phyloP scores from a whole-genome alignment of 1,140 invertebrate species.

The Eueides isabella region DNA sequence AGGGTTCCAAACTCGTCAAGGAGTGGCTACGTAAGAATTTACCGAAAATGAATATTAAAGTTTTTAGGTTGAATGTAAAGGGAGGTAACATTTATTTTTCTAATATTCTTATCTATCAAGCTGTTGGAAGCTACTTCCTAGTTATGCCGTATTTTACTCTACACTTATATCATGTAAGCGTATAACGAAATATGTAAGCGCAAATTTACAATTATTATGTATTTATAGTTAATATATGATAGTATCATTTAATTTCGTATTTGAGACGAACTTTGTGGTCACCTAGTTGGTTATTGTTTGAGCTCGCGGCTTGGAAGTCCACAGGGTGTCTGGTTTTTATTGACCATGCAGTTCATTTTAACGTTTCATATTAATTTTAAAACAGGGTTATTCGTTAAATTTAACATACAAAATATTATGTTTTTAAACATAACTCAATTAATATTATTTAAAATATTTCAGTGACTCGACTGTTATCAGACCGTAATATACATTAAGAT shows the following conservation, averaged over 20 bases:
- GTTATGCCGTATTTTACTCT: neutral
- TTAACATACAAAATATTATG: neutral
- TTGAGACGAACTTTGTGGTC: neutral
- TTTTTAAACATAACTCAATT: neutral
- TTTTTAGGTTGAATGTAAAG: neutral
- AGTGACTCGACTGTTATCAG: neutral
- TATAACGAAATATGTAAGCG: too few relatives aligned
- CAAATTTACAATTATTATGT: too few relatives aligned
- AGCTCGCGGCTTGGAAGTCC: constrained; percentile 3
- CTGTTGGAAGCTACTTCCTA: neutral
- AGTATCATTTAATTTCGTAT: neutral
- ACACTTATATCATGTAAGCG: neutral
- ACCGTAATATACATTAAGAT: neutral
- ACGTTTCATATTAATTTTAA: neutral
- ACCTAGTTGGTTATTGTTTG: constrained; percentile 8
- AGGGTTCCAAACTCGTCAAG: constrained; percentile 38
- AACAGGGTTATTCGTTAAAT: neutral
- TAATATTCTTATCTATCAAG: neutral
- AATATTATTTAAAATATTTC: neutral
- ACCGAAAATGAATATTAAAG: constrained; percentile 24
- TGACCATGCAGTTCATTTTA: constrained; percentile 12
- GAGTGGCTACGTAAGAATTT: constrained; percentile 26
- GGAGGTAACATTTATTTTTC: neutral
- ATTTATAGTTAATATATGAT: neutral
- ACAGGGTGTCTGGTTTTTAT: constrained; percentile 13